Conservation (phyloP, 2,797 vertebrate genomes). For the Phyllotis vaccarum region DNA sequence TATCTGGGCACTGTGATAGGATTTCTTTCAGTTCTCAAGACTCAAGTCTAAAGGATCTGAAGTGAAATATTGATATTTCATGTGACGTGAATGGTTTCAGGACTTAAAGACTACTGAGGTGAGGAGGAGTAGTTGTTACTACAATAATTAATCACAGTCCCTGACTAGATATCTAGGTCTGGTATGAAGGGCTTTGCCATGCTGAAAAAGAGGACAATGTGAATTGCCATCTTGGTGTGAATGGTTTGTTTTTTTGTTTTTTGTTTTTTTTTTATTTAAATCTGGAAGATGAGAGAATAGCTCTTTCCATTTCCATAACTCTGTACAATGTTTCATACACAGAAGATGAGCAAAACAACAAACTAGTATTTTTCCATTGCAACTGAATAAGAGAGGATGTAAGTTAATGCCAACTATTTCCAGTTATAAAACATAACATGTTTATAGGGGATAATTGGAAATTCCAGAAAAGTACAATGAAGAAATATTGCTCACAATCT, state of each 20-base stretch:
- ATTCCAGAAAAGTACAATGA: background rate
- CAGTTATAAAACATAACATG: background rate
- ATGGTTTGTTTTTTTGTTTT: no score
- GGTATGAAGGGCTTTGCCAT: background rate
- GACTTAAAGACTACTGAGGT: background rate
- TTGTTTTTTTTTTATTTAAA: background rate
- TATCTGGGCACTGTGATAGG: background rate
- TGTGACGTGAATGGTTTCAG: background rate
- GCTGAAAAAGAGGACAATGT: background rate
- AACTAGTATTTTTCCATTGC: background rate
- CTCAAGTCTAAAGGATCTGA: background rate
- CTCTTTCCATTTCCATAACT: background rate
- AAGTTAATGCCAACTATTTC: background rate
- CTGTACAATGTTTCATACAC: background rate
- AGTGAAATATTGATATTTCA: background rate
- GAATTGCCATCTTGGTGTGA: background rate
- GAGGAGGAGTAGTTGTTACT: background rate
- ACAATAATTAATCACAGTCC: background rate
- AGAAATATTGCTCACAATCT: background rate
- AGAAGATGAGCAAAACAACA: background rate
- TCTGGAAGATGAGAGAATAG: background rate
- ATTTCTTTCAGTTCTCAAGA: background rate
- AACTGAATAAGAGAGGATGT: background rate
- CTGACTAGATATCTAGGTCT: background rate
- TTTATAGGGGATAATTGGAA: background rate